Evolutionary conservation across 2,797 vertebrate species (phyloP).

Genomic region (Rhinatrema bivittatum): DNA sequence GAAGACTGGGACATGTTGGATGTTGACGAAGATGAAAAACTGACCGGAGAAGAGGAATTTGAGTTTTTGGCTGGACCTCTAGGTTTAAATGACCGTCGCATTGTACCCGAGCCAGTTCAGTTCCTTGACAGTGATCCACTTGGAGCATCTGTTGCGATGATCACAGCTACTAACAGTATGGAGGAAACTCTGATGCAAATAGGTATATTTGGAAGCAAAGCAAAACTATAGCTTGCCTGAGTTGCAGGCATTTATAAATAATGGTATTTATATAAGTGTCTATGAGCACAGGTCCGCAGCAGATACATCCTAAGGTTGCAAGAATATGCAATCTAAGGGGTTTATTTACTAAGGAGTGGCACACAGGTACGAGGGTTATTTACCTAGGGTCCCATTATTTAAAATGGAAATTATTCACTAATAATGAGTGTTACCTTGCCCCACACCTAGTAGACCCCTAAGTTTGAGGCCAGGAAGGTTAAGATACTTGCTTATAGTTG

Average conservation of each 20-base stretch:
- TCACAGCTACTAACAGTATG: slow-evolving; percentile 96
- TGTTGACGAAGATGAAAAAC: slow-evolving; percentile 88
- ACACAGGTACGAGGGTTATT: too few relatives aligned
- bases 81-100: slow-evolving; percentile 79
- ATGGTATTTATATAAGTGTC: background rate
- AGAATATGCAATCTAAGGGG: too few relatives aligned
- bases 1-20: slow-evolving; percentile 99
- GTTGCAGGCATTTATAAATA: background rate
- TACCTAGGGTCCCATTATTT: too few relatives aligned
- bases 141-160: slow-evolving; percentile 92
- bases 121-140: slow-evolving; percentile 93
- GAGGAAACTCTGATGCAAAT: slow-evolving; percentile 95
- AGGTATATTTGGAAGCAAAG: slow-evolving; percentile 61
- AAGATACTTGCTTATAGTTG: too few relatives aligned
- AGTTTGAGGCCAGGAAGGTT: too few relatives aligned
- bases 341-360: too few relatives aligned
- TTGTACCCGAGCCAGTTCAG: slow-evolving; percentile 89
- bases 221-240: background rate
- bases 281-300: background rate
- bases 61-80: slow-evolving; percentile 85
- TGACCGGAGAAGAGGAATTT: slow-evolving; percentile 95
- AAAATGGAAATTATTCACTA: too few relatives aligned
- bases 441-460: too few relatives aligned
- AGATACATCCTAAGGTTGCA: too few relatives aligned
- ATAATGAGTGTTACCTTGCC: too few relatives aligned